Percentiles rank a stretch among this genome's conserved stretches.
phyloP scores from a whole-genome alignment of 2,797 vertebrate species.

The Hemibagrus guttatus region DNA sequence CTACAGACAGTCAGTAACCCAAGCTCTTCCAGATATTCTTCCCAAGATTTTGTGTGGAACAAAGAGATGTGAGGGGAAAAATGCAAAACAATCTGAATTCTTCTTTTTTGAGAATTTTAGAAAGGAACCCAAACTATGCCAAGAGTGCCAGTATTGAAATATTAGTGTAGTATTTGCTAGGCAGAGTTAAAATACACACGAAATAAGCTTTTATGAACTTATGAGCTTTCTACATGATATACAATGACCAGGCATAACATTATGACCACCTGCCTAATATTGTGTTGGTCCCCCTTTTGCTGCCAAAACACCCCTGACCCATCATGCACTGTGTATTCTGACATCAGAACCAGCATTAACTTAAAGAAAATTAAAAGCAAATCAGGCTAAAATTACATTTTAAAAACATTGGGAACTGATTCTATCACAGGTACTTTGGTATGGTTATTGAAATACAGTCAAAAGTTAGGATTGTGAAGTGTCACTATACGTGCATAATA shows the following conservation, averaged over 20 bases:
- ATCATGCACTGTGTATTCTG: too few relatives aligned
- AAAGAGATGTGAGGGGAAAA: neutral
- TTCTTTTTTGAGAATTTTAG: neutral
- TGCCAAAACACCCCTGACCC: too few relatives aligned
- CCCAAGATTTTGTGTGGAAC: neutral
- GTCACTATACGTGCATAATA: neutral
- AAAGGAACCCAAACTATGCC: neutral
- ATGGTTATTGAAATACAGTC: neutral
- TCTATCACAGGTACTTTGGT: neutral
- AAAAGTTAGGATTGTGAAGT: neutral
- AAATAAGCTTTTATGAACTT: neutral
- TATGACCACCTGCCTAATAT: too few relatives aligned
- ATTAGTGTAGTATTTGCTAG: neutral
- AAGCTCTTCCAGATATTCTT: too few relatives aligned
- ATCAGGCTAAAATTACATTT: neutral
- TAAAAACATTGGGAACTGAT: neutral
- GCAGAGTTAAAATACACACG: neutral
- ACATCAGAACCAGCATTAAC: too few relatives aligned
- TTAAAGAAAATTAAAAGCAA: neutral
- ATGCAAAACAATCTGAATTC: neutral
- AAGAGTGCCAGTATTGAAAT: neutral
- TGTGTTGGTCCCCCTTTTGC: too few relatives aligned
- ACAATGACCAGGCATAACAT: too few relatives aligned
- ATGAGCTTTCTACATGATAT: neutral
- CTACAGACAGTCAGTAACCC: neutral